These are phyloP conservation scores for Enteromius anoplus DNA, from an alignment of 2,797 vertebrate genomes.

Conservation along the genomic window DNA sequence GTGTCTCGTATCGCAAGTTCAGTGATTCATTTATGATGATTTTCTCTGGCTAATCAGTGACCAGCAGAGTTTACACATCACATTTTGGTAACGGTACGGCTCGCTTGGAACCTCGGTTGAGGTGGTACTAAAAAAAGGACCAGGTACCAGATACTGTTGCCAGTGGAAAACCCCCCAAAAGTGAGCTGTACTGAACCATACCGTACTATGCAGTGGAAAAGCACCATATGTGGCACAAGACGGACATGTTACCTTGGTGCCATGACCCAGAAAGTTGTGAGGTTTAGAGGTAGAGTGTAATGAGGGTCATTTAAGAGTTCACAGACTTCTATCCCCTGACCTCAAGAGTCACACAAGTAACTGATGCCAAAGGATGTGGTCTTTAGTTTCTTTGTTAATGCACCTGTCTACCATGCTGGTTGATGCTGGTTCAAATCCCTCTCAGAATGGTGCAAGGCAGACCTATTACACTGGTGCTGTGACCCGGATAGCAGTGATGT, in stretches of 20 bases:
- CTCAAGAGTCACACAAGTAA: not conserved
- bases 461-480: not conserved
- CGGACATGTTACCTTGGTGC: not conserved
- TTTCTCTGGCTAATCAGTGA: too few relatives aligned
- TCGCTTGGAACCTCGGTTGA: too few relatives aligned
- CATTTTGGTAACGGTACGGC: too few relatives aligned
- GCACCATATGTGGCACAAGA: not conserved
- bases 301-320: not conserved
- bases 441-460: not conserved
- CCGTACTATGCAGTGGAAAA: too few relatives aligned
- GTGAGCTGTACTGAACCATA: too few relatives aligned
- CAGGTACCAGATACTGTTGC: too few relatives aligned
- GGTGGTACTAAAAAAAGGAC: too few relatives aligned
- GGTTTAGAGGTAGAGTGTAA: not conserved
- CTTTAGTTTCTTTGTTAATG: not conserved
- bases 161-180: too few relatives aligned
- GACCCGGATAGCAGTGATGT: not conserved
- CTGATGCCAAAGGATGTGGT: not conserved
- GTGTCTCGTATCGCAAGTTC: too few relatives aligned
- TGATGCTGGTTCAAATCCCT: not conserved
- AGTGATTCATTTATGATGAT: too few relatives aligned
- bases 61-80: too few relatives aligned
- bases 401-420: not conserved
- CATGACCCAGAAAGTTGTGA: not conserved
- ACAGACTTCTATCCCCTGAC: not conserved